These are phyloP conservation scores for Scelioninae gen. 1 DNA, from an alignment of 2,888 invertebrate genomes.

Conservation along the genomic window DNA sequence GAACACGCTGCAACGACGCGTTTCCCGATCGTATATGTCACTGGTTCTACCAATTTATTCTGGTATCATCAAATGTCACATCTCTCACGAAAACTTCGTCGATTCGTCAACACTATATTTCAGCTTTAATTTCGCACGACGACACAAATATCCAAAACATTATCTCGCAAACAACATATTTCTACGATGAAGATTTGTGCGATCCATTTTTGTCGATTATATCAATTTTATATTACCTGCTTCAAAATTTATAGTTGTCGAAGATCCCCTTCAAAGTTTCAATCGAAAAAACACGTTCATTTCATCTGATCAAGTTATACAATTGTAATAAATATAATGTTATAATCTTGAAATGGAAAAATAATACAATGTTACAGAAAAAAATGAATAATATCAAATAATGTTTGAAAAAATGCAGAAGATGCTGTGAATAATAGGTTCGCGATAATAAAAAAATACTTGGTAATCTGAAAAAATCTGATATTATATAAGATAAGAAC, in stretches of 20 bases:
- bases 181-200: conserved; percentile 14
- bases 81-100: conserved; percentile 57
- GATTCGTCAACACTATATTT: conserved; percentile 57
- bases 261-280: too few relatives aligned
- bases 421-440: too few relatives aligned
- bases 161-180: conserved; percentile 44
- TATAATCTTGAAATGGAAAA: too few relatives aligned
- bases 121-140: conserved; percentile 36
- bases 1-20: conserved; percentile 69
- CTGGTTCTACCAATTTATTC: conserved; percentile 63
- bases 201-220: not conserved
- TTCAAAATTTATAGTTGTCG: not conserved
- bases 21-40: conserved; percentile 69
- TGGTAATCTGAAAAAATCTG: too few relatives aligned
- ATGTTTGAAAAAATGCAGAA: too few relatives aligned
- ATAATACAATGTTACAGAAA: too few relatives aligned
- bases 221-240: not conserved
- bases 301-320: too few relatives aligned
- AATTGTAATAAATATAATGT: too few relatives aligned
- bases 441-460: too few relatives aligned
- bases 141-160: conserved; percentile 28
- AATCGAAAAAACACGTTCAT: too few relatives aligned
- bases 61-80: conserved; percentile 63
- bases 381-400: too few relatives aligned
- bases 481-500: too few relatives aligned